Conservation (phyloP, 2,888 invertebrate genomes). For the Drosophila greeni region DNA sequence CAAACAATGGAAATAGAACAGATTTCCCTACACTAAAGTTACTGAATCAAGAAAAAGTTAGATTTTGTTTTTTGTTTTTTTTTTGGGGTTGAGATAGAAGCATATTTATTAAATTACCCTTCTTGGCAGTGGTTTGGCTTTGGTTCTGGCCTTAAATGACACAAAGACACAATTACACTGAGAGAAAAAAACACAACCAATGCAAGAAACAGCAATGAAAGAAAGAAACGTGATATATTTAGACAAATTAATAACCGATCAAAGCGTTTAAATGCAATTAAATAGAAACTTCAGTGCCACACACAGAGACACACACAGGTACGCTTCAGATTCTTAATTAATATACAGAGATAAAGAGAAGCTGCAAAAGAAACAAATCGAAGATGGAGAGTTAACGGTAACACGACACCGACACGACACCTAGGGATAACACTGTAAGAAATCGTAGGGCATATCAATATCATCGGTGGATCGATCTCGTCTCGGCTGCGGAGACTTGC, state of each 20-base stretch:
- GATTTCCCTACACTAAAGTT: slow-evolving; percentile 29
- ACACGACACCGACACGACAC: slow-evolving; percentile 61
- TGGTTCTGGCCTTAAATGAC: slow-evolving; percentile 48
- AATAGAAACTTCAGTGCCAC: slow-evolving; percentile 34
- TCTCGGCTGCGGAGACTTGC: slow-evolving; percentile 30
- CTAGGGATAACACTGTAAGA: slow-evolving; percentile 67
- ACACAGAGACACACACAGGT: slow-evolving; percentile 14
- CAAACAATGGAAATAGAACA: slow-evolving; percentile 18
- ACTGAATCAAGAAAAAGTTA: slow-evolving; percentile 11
- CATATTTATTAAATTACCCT: slow-evolving; percentile 51
- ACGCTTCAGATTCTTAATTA: slow-evolving; percentile 4
- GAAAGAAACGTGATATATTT: slow-evolving; percentile 22
- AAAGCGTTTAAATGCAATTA: slow-evolving; percentile 30
- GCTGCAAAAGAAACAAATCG: slow-evolving; percentile 49
- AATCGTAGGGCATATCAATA: slow-evolving; percentile 47
- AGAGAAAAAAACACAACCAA: slow-evolving; percentile 45
- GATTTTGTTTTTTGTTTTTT: not conserved
- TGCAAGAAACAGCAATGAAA: slow-evolving; percentile 38
- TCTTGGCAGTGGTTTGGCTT: slow-evolving; percentile 53
- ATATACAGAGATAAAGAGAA: slow-evolving; percentile 23
- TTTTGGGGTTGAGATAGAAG: slow-evolving; percentile 9
- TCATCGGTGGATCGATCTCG: slow-evolving; percentile 30
- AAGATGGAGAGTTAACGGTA: slow-evolving; percentile 63
- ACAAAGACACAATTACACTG: slow-evolving; percentile 50
- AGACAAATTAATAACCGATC: slow-evolving; percentile 37